Evolutionary conservation across 2,113 vertebrate species (phyloP).

Genomic region (Lampris megalopsis): DNA sequence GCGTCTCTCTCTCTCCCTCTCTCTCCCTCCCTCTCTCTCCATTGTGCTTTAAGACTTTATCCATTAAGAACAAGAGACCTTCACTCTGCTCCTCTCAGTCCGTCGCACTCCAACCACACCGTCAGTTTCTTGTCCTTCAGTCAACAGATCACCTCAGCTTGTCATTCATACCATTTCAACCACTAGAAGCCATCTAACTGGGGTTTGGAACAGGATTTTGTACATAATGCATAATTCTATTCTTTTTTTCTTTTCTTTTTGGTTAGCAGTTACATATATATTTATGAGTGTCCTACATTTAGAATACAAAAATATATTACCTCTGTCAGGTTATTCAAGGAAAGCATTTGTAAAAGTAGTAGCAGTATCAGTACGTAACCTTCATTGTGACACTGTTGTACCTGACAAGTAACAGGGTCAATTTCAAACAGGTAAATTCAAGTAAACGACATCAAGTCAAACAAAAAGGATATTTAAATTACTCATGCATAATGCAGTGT

Average conservation of each 20-base stretch:
- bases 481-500: conserved; percentile 72
- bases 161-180: conserved; percentile 59
- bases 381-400: conserved; percentile 78
- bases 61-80: conserved; percentile 29
- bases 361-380: conserved; percentile 72
- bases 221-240: conserved; percentile 43
- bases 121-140: conserved; percentile 62
- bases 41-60: conserved; percentile 71
- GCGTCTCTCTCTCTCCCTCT: conserved; percentile 28
- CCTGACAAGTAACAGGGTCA: conserved; percentile 78
- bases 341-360: conserved; percentile 77
- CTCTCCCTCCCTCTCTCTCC: conserved; percentile 22
- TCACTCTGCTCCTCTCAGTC: not conserved
- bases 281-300: conserved; percentile 66
- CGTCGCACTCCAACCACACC: conserved; percentile 28
- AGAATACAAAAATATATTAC: conserved; percentile 85
- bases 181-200: conserved; percentile 61
- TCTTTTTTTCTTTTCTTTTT: conserved; percentile 27
- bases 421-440: conserved; percentile 82
- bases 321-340: conserved; percentile 79
- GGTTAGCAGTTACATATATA: conserved; percentile 69
- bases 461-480: conserved; percentile 61
- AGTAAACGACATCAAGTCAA: conserved; percentile 81
- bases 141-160: conserved; percentile 39
- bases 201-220: conserved; percentile 49